Base-by-base conservation (phyloP, 2,113 vertebrate species). In the Tauraco erythrolophus region DNA sequence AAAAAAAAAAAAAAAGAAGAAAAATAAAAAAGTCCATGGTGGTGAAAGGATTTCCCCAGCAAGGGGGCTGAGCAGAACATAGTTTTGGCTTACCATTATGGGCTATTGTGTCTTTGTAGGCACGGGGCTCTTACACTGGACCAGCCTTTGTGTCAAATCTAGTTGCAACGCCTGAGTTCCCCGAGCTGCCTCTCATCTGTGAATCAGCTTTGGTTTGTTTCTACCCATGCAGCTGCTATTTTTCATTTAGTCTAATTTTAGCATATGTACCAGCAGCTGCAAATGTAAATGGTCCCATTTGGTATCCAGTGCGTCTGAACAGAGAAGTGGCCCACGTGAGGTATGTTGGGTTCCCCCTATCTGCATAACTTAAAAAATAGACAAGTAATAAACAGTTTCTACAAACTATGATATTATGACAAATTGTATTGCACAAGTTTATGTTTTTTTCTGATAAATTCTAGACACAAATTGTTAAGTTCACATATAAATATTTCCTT, bases 191-290 rank as follows among this genome's bases (percentile, higher is more conserved):
- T 89, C 79, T 94, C 69, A 56, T 87, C 61, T 68, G 56, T 91
- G 86, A 95, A 89, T 82, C 80, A 94, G 61, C 66, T 95, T 92
- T 84, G 68, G 54, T 97, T 95, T 16, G 11, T 91, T 91, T 64
- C 66, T 91, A 60, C 57, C 57, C 86, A 46, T 97, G 77, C 86
- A 96, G 77, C 86, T 97, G 96, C 92, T 94, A 81, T 87, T 95
- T 94, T 96, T 92, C 69, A 91, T 94, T 86, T 78, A 69, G 80
- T 84, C 92, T 97, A 93, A 94, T 96, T 97, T 97, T 96, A 96
- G 92, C 65, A n/a, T 68, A 68, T 57, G 48, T 71, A 79, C 80
- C 83, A 94, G 88, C 95, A 97, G 92, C 92, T 97, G 95, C 91
- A 96, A 89, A 82, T 95, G 69, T 84, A 89, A 96, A 92, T 89